Evolutionary conservation across 2,797 vertebrate species (phyloP).

Genomic region (Poecilia velifera): DNA sequence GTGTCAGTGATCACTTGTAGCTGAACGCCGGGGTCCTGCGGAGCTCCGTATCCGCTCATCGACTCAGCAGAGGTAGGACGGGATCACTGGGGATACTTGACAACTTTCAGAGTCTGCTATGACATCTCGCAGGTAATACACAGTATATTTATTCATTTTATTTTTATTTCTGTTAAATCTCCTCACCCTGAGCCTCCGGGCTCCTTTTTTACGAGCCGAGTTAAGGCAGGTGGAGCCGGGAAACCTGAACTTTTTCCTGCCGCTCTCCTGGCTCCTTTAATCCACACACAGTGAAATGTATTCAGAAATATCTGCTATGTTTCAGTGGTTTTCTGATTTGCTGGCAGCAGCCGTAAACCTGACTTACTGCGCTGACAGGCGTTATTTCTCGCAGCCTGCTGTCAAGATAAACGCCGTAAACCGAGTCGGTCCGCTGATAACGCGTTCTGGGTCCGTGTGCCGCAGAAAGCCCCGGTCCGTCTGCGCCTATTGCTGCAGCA

Average conservation of each 20-base stretch:
- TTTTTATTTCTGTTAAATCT: background rate
- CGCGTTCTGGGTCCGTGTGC: background rate
- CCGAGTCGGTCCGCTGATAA: background rate
- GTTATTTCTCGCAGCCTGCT: background rate
- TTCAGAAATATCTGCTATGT: background rate
- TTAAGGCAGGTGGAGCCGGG: constrained; percentile 9
- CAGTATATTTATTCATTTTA: background rate
- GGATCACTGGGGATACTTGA: constrained; percentile 64
- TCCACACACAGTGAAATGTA: background rate
- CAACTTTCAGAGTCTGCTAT: constrained; percentile 76
- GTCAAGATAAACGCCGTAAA: background rate
- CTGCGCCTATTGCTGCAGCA: background rate
- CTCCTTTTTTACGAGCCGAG: constrained; percentile 12
- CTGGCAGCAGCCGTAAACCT: background rate
- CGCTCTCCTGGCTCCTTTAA: background rate
- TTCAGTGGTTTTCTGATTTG: background rate
- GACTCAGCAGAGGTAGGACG: constrained; percentile 41
- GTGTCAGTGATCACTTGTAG: background rate
- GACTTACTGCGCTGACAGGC: background rate
- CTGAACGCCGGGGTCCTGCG: constrained; percentile 19
- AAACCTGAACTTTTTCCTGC: constrained; percentile 58
- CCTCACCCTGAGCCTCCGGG: background rate
- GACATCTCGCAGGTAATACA: constrained; percentile 88
- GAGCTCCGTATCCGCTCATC: constrained; percentile 31
- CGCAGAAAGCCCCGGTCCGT: background rate